Conservation (phyloP, 2,888 invertebrate genomes). For the Drosophila lutescens region DNA sequence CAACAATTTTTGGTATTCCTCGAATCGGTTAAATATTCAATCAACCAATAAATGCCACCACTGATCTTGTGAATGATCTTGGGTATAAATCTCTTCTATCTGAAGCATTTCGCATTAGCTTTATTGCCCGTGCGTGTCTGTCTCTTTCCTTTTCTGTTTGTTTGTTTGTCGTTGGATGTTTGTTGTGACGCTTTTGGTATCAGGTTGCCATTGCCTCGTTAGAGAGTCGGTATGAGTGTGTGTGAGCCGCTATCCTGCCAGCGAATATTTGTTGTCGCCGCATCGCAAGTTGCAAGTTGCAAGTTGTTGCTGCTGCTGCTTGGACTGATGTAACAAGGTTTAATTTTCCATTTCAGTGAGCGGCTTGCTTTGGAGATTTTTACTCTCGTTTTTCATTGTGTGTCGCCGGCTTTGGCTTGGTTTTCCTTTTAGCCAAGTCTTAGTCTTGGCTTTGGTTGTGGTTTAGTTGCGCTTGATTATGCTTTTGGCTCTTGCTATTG, state of each 20-base stretch:
- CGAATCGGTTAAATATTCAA: constrained; percentile 1
- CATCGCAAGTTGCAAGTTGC: constrained; percentile 57
- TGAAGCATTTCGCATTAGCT: constrained; percentile 32
- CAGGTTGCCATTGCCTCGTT: constrained; percentile 68
- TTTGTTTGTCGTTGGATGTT: constrained; percentile 45
- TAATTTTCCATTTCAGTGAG: constrained; percentile 83
- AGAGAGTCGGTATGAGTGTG: constrained; percentile 46
- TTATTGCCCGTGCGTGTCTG: constrained; percentile 53
- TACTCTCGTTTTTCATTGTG: constrained; percentile 80
- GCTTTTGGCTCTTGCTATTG: constrained; percentile 62
- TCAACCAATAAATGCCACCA: not conserved
- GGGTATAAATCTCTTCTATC: constrained; percentile 23
- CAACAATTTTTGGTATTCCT: constrained; percentile 5
- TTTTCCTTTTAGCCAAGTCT: constrained; percentile 42
- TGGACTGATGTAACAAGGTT: constrained; percentile 83
- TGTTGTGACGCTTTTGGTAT: constrained; percentile 75
- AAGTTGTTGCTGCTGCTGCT: constrained; percentile 32
- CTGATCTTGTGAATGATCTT: constrained; percentile 29
- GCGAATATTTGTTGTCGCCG: constrained; percentile 55
- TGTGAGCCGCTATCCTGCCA: constrained; percentile 61
- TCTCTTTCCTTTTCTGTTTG: constrained; percentile 46
- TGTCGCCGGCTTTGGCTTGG: constrained; percentile 47
- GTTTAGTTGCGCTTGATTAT: constrained; percentile 82
- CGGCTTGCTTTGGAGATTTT: constrained; percentile 77
- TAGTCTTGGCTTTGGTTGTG: constrained; percentile 62